Evolutionary conservation across 2,113 vertebrate species (phyloP).

Genomic region (Geothlypis trichas): DNA sequence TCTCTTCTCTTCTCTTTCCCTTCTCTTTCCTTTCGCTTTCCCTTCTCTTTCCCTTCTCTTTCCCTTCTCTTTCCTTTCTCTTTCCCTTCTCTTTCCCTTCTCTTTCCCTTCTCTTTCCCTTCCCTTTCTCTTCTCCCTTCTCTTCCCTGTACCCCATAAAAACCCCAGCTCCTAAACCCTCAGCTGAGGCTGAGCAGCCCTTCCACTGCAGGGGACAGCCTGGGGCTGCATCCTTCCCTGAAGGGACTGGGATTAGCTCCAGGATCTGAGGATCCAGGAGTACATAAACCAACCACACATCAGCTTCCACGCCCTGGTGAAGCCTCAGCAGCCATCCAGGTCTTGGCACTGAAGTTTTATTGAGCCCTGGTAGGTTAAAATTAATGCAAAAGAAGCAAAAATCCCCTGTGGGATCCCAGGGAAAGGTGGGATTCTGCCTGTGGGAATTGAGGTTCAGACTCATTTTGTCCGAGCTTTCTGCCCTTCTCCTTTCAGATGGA

Average conservation of each 20-base stretch:
- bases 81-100: too few species aligned
- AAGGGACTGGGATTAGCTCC: fast-evolving
- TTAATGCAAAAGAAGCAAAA: neutral
- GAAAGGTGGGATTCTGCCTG: neutral
- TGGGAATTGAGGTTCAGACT: neutral
- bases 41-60: too few species aligned
- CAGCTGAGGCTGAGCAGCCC: neutral
- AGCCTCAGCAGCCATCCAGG: fast-evolving
- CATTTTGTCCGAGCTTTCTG: fast-evolving
- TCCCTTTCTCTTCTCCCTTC: too few species aligned
- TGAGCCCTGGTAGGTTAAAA: fast-evolving
- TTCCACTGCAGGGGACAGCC: fast-evolving
- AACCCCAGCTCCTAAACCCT: fast-evolving
- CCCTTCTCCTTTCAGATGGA: neutral
- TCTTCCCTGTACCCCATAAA: neutral
- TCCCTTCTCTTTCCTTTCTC: neutral
- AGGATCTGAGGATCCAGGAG: neutral
- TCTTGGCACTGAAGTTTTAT: neutral
- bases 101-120: neutral
- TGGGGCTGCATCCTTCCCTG: neutral
- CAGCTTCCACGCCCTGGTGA: fast-evolving
- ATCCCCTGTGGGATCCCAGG: neutral
- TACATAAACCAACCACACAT: fast-evolving
- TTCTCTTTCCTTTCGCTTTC: too few species aligned
- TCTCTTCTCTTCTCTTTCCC: too few species aligned